phyloP scores from a whole-genome alignment of 1,140 invertebrate genomes.

The Drosophila nasuta region DNA sequence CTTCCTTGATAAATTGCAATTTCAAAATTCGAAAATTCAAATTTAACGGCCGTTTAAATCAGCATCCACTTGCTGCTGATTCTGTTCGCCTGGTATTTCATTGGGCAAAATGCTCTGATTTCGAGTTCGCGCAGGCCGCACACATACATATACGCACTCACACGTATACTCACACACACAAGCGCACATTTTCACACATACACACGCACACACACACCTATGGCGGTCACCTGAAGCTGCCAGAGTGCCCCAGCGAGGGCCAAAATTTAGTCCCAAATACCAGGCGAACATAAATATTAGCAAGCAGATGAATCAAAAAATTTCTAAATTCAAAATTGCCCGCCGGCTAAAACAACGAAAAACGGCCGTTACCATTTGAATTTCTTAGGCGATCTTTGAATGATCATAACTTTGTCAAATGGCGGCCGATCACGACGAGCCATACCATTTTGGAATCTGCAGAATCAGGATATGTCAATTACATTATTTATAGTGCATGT shows the following conservation, averaged over 20 bases:
- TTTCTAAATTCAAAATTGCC: not conserved
- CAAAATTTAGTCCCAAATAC: not conserved
- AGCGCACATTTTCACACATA: not conserved
- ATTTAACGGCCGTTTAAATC: not conserved
- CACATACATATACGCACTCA: too few species aligned
- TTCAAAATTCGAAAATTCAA: not conserved
- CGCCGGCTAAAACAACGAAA: not conserved
- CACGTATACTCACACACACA: too few species aligned
- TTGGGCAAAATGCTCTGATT: too few species aligned
- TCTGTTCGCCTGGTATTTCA: not conserved
- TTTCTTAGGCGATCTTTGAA: too few species aligned
- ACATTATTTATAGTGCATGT: too few species aligned
- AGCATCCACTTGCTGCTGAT: not conserved
- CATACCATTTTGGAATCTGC: too few species aligned
- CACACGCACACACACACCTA: not conserved
- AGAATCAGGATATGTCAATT: too few species aligned
- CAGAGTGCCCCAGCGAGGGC: not conserved
- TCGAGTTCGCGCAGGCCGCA: too few species aligned
- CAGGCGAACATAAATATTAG: not conserved
- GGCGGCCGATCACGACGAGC: too few species aligned
- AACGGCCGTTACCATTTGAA: not conserved
- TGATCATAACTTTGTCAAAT: too few species aligned
- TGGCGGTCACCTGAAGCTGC: not conserved
- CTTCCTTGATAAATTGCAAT: not conserved
- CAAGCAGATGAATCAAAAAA: not conserved